A percentile compares a stretch with the other conserved stretches of the same genome.
Evolutionary conservation across 1,140 invertebrate genomes (phyloP).

Genomic region (Papilio dardanus): DNA sequence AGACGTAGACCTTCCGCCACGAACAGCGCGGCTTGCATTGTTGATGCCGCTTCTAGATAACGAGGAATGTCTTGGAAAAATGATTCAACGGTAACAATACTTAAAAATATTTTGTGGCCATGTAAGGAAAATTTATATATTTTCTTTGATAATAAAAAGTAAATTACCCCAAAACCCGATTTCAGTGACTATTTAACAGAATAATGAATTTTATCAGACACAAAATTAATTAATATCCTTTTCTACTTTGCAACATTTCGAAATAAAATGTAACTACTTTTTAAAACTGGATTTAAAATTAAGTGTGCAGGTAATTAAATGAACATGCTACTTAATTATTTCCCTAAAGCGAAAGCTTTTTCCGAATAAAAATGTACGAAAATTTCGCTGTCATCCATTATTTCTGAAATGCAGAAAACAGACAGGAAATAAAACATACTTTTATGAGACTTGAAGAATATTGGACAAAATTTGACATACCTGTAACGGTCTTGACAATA

Average conservation of each 20-base stretch:
- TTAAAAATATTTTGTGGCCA: too few relatives aligned
- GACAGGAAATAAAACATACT: background rate
- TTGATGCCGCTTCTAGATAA: conserved; percentile 90
- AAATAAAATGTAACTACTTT: background rate
- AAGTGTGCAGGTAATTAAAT: background rate
- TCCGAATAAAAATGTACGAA: background rate
- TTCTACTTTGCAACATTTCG: background rate
- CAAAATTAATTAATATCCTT: background rate
- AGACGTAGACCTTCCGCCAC: conserved; percentile 93
- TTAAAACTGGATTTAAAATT: background rate
- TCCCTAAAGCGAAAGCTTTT: background rate
- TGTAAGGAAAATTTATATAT: too few relatives aligned
- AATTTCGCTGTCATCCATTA: background rate
- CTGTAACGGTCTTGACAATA: conserved; percentile 92
- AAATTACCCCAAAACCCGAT: background rate
- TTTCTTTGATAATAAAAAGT: background rate
- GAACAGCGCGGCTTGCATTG: conserved; percentile 91
- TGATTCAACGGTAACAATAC: background rate
- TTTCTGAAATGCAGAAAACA: background rate
- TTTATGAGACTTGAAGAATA: background rate
- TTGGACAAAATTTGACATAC: conserved; percentile 72
- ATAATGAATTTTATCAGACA: background rate
- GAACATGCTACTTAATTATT: background rate
- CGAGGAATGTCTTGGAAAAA: background rate
- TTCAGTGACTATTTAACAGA: background rate